A percentile compares a stretch with the other conserved stretches of the same genome.
These are phyloP conservation scores for Mola mola DNA, from an alignment of 2,113 vertebrate genomes.

Conservation along the genomic window DNA sequence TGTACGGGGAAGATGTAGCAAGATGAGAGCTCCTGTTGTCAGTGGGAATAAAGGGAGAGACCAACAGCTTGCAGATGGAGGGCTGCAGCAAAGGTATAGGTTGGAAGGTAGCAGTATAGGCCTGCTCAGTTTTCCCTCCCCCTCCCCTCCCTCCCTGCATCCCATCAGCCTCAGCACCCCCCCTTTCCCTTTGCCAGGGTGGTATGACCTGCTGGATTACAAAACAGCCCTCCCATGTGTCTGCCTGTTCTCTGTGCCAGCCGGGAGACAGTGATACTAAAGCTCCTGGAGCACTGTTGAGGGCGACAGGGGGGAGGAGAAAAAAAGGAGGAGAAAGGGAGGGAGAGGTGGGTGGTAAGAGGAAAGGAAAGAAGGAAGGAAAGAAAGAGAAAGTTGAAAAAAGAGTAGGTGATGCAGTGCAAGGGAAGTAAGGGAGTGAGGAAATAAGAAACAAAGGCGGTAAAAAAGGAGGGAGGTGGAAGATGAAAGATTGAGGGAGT, in stretches of 20 bases:
- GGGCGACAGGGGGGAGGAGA: conserved; percentile 26
- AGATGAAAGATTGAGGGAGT: conserved; percentile 24
- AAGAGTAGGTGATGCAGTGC: not conserved
- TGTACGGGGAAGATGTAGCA: conserved; percentile 54
- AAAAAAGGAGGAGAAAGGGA: not conserved
- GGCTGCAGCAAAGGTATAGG: conserved; percentile 74
- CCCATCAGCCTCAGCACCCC: conserved; percentile 43
- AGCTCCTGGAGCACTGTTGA: conserved; percentile 66
- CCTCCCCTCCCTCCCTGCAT: conserved; percentile 30
- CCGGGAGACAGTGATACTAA: conserved; percentile 78
- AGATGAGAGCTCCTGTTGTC: conserved; percentile 68
- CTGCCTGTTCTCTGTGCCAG: conserved; percentile 84
- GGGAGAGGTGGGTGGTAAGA: not conserved
- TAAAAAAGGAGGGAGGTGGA: conserved; percentile 2
- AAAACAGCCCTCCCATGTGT: conserved; percentile 89
- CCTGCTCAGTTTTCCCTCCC: conserved; percentile 35
- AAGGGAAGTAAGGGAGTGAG: not conserved
- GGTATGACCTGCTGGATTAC: conserved; percentile 91
- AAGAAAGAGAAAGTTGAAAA: not conserved
- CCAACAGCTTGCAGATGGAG: conserved; percentile 73
- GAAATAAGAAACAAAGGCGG: conserved; percentile 10
- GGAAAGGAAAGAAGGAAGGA: not conserved
- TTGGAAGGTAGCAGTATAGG: conserved; percentile 57
- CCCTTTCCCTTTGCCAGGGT: conserved; percentile 69
- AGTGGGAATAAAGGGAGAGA: conserved; percentile 73